Evolutionary conservation across 2,797 vertebrate species (phyloP), one percentile per base, ranked within the genome.

Genomic region (Sebastes cheni): DNA sequence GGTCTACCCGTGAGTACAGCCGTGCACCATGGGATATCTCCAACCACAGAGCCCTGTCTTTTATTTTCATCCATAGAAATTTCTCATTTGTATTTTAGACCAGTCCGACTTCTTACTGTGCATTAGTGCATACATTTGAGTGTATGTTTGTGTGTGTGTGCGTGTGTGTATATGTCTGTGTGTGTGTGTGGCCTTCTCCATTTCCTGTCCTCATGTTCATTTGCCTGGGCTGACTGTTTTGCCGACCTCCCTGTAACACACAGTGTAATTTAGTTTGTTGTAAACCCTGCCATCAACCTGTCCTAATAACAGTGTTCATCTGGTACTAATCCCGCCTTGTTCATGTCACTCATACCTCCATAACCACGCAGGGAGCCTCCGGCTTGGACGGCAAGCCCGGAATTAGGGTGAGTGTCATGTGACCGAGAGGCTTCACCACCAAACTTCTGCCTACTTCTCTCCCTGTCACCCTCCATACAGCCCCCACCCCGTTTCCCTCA

Each of bases 361-460:
- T 97, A 96, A 98, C 96, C 95, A 93, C 95, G 93, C 97, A 99
- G 98, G 99, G 98, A 97, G 97, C 98, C 94, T 99, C 98, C 96
- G 99, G 99, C 97, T 99, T 99, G 97, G 98, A 99, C 95, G 98
- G 98, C 94, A 99, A 99, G 97, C 97, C 97, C 94, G 99, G 98
- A 98, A 95, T 96, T 95, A 96, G 97, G 99, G 99, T 99, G 99
- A 99, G 98, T 97, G 93, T 94, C 92, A 96, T 69, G 74, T 90
- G 91, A 93, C 93, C 91, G 86, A 92, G 92, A 91, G 93, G 96
- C 94, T 95, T 96, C 90, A 91, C 71, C 10, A 84, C 87, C 90
- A 90, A 81, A 86, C 84, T 60, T 82, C 71, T 77, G 66, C 82
- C 81, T 80, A 65, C 64, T 73, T 72, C 70, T 56, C 66, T 72